Percentiles rank a stretch among this genome's conserved stretches.
These are phyloP conservation scores for Heteromurus nitidus DNA, from an alignment of 2,888 invertebrate genomes.

Conservation along the genomic window DNA sequence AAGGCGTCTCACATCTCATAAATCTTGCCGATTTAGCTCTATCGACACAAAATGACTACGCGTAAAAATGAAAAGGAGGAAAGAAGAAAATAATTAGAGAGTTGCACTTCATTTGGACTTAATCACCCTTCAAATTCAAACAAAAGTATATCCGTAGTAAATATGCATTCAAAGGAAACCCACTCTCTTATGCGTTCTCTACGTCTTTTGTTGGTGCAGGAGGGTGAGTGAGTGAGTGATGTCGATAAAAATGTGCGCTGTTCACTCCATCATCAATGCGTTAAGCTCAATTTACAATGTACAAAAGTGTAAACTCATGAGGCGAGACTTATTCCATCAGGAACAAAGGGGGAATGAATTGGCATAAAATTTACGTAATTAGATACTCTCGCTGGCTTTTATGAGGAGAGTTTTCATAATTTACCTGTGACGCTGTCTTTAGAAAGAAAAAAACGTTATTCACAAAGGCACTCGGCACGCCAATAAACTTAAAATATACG, in stretches of 20 bases:
- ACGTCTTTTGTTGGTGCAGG: background rate
- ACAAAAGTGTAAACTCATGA: background rate
- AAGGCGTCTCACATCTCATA: constrained; percentile 36
- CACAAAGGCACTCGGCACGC: no score
- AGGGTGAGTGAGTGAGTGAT: background rate
- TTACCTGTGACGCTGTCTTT: no score
- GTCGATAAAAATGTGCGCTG: background rate
- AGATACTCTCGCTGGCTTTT: constrained; percentile 26
- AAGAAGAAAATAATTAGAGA: constrained; percentile 15
- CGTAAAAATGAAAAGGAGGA: background rate
- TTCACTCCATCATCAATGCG: no score
- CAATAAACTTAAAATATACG: no score
- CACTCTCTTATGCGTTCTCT: no score
- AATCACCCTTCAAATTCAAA: constrained; percentile 27
- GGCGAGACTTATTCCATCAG: constrained; percentile 6
- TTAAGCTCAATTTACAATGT: no score
- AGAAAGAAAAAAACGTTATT: no score
- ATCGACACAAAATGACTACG: background rate
- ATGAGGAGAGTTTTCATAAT: background rate
- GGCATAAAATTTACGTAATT: constrained; percentile 62
- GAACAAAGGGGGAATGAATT: constrained; percentile 58
- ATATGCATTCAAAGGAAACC: no score
- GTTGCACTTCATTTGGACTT: constrained; percentile 36
- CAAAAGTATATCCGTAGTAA: no score
- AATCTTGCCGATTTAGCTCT: constrained; percentile 18